phyloP scores from a whole-genome alignment of 64 coral and sea anemone species.

The Porites lutea region DNA sequence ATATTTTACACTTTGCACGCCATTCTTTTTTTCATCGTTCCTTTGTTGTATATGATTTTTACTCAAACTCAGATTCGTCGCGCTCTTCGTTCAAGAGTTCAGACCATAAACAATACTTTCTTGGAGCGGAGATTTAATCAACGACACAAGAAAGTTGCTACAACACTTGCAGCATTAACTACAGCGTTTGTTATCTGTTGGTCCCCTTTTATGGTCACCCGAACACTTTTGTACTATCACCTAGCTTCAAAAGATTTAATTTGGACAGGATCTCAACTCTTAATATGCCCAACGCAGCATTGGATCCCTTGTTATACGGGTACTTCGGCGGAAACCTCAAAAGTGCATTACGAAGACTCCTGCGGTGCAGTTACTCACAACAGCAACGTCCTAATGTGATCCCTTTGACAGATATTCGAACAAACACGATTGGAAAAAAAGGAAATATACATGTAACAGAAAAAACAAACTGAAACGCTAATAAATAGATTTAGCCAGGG shows the following conservation, averaged over 20 bases:
- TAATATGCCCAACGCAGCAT: background rate
- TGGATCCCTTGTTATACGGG: background rate
- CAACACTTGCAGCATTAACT: background rate
- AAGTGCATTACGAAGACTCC: background rate
- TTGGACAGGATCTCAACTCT: background rate
- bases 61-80: background rate
- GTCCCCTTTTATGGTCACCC: background rate
- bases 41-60: background rate
- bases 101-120: background rate
- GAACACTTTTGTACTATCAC: background rate
- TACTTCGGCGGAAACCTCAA: background rate
- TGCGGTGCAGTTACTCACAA: background rate
- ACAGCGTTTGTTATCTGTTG: too few relatives aligned
- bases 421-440: too few relatives aligned
- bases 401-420: too few relatives aligned
- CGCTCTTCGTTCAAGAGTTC: background rate
- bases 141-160: constrained; percentile 8
- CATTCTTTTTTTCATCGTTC: background rate
- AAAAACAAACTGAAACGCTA: too few relatives aligned
- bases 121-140: background rate
- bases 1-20: background rate
- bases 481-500: too few relatives aligned
- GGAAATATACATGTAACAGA: too few relatives aligned
- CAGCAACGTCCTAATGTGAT: too few relatives aligned
- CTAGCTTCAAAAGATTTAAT: background rate